A percentile compares a stretch with the other conserved stretches of the same genome.
phyloP scores from a whole-genome alignment of 2,888 invertebrate genomes.

The Abrostola tripartita region DNA sequence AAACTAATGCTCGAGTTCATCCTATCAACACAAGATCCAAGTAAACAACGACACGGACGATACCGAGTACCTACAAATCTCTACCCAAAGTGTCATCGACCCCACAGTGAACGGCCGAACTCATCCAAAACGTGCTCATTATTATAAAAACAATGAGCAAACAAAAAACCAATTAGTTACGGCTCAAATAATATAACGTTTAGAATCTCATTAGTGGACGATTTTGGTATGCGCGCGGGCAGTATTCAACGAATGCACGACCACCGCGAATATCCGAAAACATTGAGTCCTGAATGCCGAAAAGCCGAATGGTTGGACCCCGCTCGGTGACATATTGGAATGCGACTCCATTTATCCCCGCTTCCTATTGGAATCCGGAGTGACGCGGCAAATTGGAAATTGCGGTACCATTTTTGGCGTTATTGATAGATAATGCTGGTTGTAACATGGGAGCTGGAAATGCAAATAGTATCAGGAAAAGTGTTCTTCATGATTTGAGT shows the following conservation, averaged over 20 bases:
- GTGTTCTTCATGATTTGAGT: slow-evolving; percentile 6
- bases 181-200: slow-evolving; percentile 62
- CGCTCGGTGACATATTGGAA: slow-evolving; percentile 87
- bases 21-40: slow-evolving; percentile 19
- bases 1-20: not conserved
- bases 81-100: slow-evolving; percentile 45
- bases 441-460: slow-evolving; percentile 65
- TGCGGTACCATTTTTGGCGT: slow-evolving; percentile 86
- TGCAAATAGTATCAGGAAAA: slow-evolving; percentile 44
- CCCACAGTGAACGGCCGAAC: slow-evolving; percentile 33
- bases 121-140: slow-evolving; percentile 47
- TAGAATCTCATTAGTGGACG: slow-evolving; percentile 81
- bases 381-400: slow-evolving; percentile 88
- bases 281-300: slow-evolving; percentile 78
- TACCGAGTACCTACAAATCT: slow-evolving; percentile 19
- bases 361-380: slow-evolving; percentile 88
- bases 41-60: slow-evolving; percentile 17
- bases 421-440: slow-evolving; percentile 84
- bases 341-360: slow-evolving; percentile 88
- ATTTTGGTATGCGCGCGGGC: slow-evolving; percentile 73
- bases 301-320: slow-evolving; percentile 82
- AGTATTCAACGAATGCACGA: slow-evolving; percentile 76
- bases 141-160: slow-evolving; percentile 54
- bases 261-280: slow-evolving; percentile 75
- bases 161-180: slow-evolving; percentile 65